Conservation (phyloP, 2,888 invertebrate genomes). For the Branchinecta sandiegonensis region DNA sequence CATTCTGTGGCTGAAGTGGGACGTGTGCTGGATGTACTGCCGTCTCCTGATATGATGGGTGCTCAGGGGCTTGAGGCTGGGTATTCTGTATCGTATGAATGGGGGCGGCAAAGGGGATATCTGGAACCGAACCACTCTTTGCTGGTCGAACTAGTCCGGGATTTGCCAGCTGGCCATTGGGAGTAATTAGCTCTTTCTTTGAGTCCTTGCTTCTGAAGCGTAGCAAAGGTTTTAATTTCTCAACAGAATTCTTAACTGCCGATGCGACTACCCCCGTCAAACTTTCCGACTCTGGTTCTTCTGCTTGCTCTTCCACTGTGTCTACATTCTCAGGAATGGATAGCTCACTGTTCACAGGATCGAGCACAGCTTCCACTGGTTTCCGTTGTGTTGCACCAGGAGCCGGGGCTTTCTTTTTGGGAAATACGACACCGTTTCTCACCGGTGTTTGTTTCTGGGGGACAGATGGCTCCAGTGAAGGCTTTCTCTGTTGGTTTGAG, state of each 20-base stretch:
- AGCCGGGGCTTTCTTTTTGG: neutral
- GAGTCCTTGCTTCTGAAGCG: neutral
- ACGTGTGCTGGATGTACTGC: no score
- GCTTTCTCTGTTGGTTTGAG: neutral
- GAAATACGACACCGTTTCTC: neutral
- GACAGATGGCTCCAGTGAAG: neutral
- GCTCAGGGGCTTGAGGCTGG: no score
- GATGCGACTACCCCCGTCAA: neutral
- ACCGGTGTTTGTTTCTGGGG: neutral
- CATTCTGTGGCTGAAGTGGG: no score
- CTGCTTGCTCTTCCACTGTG: no score
- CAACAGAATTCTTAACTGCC: neutral
- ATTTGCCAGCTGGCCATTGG: neutral
- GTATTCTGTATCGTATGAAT: neutral
- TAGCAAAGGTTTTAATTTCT: neutral
- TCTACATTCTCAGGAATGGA: neutral
- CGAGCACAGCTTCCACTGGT: slow-evolving; percentile 8
- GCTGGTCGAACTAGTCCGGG: neutral
- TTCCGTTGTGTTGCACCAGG: neutral
- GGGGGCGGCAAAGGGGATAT: neutral
- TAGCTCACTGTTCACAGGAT: neutral
- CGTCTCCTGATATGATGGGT: no score
- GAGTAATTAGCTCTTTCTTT: neutral
- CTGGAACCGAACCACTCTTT: neutral
- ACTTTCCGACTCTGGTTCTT: neutral